These are phyloP conservation scores for Mohoua ochrocephala DNA, from an alignment of 2,113 vertebrate species.

Conservation along the genomic window DNA sequence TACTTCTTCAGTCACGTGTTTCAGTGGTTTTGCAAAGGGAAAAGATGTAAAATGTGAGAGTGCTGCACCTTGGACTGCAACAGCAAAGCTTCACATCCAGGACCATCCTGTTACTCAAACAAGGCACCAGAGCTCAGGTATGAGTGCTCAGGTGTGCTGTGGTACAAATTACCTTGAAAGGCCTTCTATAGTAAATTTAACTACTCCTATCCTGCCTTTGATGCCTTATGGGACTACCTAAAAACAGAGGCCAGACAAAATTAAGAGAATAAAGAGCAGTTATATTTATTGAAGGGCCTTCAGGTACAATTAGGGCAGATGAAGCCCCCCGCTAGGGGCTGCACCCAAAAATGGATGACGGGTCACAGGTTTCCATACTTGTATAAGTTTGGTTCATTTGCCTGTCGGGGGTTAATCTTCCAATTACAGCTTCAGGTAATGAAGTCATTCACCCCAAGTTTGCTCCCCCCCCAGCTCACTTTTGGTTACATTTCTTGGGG, in stretches of 20 bases:
- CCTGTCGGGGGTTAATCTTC: background rate
- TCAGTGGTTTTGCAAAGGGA: background rate
- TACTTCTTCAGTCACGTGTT: background rate
- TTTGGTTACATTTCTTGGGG: background rate
- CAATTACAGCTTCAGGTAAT: background rate
- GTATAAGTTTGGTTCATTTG: background rate
- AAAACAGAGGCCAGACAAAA: background rate
- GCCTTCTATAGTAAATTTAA: background rate
- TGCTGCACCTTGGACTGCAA: background rate
- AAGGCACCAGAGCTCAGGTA: background rate
- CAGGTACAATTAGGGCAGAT: background rate
- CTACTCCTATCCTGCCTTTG: background rate
- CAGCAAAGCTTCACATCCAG: background rate
- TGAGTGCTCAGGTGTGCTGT: background rate
- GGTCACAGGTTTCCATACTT: background rate
- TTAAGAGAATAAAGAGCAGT: background rate
- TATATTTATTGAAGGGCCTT: background rate
- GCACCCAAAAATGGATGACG: background rate
- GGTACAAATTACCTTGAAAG: background rate
- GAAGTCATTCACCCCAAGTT: background rate
- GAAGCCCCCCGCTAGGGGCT: accelerated
- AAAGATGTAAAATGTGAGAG: background rate
- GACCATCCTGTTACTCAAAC: background rate
- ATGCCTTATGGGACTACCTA: background rate
- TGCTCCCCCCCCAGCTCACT: background rate